Evolutionary conservation across 2,888 invertebrate species (phyloP).

Genomic region (Polymixis lichenea): DNA sequence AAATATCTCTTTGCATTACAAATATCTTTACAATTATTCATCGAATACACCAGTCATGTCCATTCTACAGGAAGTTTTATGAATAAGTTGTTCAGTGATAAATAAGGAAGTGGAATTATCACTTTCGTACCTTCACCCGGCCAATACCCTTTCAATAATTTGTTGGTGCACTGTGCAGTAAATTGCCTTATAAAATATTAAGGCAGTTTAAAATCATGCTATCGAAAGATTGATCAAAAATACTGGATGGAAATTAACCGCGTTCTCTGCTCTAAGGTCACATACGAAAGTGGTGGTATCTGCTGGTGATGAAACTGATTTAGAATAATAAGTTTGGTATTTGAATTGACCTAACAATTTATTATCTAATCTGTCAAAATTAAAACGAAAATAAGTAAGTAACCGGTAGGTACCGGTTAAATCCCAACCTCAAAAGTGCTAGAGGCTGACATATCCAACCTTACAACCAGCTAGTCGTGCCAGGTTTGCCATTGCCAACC

Average conservation of each 20-base stretch:
- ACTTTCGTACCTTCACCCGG: constrained; percentile 54
- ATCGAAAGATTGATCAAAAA: not conserved
- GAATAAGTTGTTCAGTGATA: constrained; percentile 37
- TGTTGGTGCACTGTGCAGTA: constrained; percentile 33
- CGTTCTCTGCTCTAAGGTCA: not conserved
- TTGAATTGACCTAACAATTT: not conserved
- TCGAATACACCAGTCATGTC: constrained; percentile 17
- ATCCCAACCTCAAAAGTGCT: not conserved
- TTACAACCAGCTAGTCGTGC: not conserved
- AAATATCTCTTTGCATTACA: constrained; percentile 4
- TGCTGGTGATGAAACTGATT: constrained; percentile 34
- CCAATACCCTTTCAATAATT: constrained; percentile 58
- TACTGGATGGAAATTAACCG: constrained; percentile 1
- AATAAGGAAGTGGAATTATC: constrained; percentile 55
- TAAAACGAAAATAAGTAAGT: not conserved
- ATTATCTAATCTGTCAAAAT: not conserved
- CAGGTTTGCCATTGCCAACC: not conserved
- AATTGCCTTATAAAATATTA: constrained; percentile 24
- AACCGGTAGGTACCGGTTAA: not conserved
- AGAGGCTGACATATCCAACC: not conserved
- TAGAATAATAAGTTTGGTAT: not conserved
- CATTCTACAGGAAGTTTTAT: constrained; percentile 33
- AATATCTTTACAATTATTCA: constrained; percentile 27
- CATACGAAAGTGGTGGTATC: constrained; percentile 10
- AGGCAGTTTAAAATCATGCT: constrained; percentile 21